A percentile compares a stretch with the other conserved stretches of the same genome.
phyloP scores from a whole-genome alignment of 2,113 vertebrate genomes.

The Ictalurus furcatus region DNA sequence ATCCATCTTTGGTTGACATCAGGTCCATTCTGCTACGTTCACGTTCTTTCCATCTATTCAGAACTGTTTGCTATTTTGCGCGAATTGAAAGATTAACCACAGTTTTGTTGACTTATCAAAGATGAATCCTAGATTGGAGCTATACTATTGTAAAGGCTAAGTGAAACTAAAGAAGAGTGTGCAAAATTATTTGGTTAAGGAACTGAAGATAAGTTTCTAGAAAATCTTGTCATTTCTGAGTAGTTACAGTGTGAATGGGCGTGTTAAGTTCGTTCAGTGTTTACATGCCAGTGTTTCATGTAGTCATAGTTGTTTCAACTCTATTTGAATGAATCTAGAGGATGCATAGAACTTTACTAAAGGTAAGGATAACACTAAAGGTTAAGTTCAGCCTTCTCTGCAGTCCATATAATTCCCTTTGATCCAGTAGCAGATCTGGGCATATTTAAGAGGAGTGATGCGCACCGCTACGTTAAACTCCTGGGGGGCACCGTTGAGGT shows the following conservation, averaged over 20 bases:
- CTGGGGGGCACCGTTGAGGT: constrained; percentile 83
- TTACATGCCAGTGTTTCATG: constrained; percentile 33
- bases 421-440: constrained; percentile 99
- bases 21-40: not conserved
- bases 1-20: not conserved
- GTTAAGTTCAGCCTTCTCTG: constrained; percentile 83
- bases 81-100: not conserved
- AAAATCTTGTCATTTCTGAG: not conserved
- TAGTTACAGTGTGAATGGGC: not conserved
- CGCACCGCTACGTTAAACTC: constrained; percentile 97
- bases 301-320: not conserved
- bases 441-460: constrained; percentile 95
- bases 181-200: constrained; percentile 17
- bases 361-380: not conserved
- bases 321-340: not conserved
- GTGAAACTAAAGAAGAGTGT: constrained; percentile 6
- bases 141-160: not conserved
- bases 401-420: constrained; percentile 96
- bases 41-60: not conserved
- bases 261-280: constrained; percentile 27
- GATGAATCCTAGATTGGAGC: not conserved
- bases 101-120: not conserved
- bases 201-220: not conserved
- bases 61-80: not conserved
- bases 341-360: not conserved